Evolutionary conservation across 2,113 vertebrate species (phyloP), one percentile per base, ranked within the genome.

Genomic region (Merops nubicus): DNA sequence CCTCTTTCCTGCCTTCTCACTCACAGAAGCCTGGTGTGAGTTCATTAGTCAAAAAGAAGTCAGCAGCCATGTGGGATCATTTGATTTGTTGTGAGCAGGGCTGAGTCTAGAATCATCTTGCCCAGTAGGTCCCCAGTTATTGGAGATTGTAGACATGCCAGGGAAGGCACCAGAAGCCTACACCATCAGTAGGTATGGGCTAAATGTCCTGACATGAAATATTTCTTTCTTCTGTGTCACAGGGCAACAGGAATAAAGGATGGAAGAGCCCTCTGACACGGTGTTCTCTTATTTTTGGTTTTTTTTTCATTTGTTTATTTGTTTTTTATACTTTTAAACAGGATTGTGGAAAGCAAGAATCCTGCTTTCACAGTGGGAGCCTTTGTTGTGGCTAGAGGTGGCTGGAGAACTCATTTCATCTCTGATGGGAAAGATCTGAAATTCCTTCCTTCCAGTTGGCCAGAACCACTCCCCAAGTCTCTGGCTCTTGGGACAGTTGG

Each of bases 301-400:
- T 53, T 63, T 29, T 18, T 64, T 65, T 43, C 8, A 8, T 40
- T 22, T 29, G 47, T 40, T 9, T n/a, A n/a, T 11, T 9, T 9
- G 12, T 11, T 6, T 23, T 83, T 56, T n/a, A n/a, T n/a, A n/a
- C 31, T 33, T 72, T 75, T 45, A 45, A 83, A 91, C 59, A 99
- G 99, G 95, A 94, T 99, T 89, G 48, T 98, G 54, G 98, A 99
- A 97, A 99, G 99, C 89, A 98, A 98, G 47, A 99, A 99, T 85
- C 42, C 98, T 40, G 91, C 89, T 16, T 99, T 98, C 42, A 96
- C 97, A 2, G 97, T 91, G 26, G 99, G 98, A 8, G 48, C 93
- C 26, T 95, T 98, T 64, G 98, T 98, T 0, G 25, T 99, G 38
- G 80, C 92, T 75, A 1, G 2, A 7, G 62, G 80, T 7, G 99